Percentiles rank a stretch among this genome's conserved stretches.
Conservation (phyloP, 2,888 invertebrate genomes). For the Archips crataeganus region DNA sequence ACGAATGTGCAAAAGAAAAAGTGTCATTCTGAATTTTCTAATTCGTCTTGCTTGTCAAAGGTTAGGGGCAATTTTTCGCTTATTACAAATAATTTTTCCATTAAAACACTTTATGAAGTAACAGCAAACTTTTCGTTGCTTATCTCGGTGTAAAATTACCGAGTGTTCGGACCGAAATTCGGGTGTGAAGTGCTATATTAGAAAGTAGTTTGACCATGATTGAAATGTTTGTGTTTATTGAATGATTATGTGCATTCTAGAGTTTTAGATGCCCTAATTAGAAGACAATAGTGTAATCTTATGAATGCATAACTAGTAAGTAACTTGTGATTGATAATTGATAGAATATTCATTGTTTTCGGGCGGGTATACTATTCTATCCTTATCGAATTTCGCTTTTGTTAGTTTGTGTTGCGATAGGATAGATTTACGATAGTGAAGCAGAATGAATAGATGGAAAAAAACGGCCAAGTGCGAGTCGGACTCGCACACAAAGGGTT, state of each 20-base stretch:
- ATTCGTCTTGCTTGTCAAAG: slow-evolving; percentile 28
- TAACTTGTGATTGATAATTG: slow-evolving; percentile 39
- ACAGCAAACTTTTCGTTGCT: not conserved
- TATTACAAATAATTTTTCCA: slow-evolving; percentile 12
- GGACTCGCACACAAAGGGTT: too few relatives aligned
- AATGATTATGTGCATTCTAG: slow-evolving; percentile 29
- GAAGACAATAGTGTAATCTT: slow-evolving; percentile 63
- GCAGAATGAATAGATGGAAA: too few relatives aligned
- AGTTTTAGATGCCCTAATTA: slow-evolving; percentile 64
- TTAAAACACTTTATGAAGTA: not conserved
- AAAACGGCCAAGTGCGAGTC: too few relatives aligned
- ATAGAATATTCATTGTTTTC: slow-evolving; percentile 16
- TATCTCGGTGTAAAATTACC: slow-evolving; percentile 2
- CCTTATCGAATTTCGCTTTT: slow-evolving; percentile 6
- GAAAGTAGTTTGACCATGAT: slow-evolving; percentile 27
- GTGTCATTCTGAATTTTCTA: slow-evolving; percentile 39
- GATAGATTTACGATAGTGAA: not conserved
- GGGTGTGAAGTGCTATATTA: slow-evolving; percentile 16
- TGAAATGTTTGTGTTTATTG: slow-evolving; percentile 45
- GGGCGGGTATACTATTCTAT: not conserved
- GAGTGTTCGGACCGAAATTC: slow-evolving; percentile 5
- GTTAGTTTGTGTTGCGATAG: slow-evolving; percentile 7
- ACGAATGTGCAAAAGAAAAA: slow-evolving; percentile 21
- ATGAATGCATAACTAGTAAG: slow-evolving; percentile 50
- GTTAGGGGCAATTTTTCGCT: slow-evolving; percentile 34